phyloP scores from a whole-genome alignment of 2,113 vertebrate species.

The Apaloderma vittatum region DNA sequence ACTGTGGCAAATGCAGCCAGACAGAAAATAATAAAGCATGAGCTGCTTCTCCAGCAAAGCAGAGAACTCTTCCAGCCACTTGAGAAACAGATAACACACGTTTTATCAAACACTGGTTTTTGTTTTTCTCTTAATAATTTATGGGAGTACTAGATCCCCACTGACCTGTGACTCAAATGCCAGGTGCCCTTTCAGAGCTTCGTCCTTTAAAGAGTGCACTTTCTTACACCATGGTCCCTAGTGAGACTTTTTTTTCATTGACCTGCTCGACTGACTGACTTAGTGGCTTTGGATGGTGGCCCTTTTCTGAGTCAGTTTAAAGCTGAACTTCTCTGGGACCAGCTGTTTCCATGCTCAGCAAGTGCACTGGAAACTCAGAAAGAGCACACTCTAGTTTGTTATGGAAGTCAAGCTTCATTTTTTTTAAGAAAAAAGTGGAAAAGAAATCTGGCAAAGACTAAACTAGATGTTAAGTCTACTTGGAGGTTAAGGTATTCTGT shows the following conservation, averaged over 20 bases:
- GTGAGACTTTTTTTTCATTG: background rate
- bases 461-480: background rate
- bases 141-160: background rate
- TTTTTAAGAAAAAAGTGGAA: background rate
- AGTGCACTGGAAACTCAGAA: background rate
- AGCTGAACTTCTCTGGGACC: background rate
- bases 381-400: background rate
- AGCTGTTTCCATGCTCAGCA: background rate
- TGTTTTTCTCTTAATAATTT: background rate
- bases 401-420: background rate
- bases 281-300: background rate
- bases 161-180: background rate
- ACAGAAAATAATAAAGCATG: background rate
- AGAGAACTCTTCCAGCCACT: background rate
- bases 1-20: background rate
- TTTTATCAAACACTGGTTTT: background rate
- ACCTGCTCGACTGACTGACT: background rate
- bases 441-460: background rate
- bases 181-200: background rate
- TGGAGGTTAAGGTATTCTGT: background rate
- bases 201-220: background rate
- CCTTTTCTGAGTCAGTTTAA: background rate
- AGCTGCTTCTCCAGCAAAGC: background rate
- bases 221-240: fast-evolving
- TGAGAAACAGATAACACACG: background rate